Evolutionary conservation across 2,113 vertebrate species (phyloP).

Genomic region (Elephantulus edwardii): DNA sequence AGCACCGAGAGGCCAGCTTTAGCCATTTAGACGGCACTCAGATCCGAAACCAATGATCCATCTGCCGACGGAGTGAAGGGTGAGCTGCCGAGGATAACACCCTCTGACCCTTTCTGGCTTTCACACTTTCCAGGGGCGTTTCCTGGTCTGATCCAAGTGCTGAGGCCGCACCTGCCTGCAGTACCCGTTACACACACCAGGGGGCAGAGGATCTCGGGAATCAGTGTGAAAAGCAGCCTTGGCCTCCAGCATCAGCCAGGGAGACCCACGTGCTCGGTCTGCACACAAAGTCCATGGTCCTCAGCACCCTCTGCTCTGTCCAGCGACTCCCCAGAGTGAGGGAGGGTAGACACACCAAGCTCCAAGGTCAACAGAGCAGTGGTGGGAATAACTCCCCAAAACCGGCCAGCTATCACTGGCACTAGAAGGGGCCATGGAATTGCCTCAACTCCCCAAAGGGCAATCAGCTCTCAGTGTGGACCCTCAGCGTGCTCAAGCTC

Average conservation of each 20-base stretch:
- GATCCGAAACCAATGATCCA: background rate
- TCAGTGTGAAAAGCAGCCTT: background rate
- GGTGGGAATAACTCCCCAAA: background rate
- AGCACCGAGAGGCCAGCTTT: background rate
- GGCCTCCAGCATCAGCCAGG: background rate
- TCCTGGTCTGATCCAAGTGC: background rate
- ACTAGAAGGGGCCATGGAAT: background rate
- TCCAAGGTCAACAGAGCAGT: background rate
- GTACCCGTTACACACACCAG: background rate
- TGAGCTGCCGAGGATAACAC: background rate
- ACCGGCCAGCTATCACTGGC: background rate
- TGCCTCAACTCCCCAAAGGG: background rate
- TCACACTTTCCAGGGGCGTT: background rate
- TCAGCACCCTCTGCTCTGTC: background rate
- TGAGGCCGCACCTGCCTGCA: background rate
- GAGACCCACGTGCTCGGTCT: too few species aligned
- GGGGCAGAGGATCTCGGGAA: background rate
- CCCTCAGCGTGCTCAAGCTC: fast-evolving
- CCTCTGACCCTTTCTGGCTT: background rate
- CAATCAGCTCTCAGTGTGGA: background rate
- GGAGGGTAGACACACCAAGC: background rate
- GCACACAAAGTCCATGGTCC: background rate
- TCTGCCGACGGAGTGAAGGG: background rate
- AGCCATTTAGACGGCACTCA: background rate
- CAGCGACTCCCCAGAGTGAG: background rate